Base-by-base conservation (phyloP, 2,113 vertebrate genomes). In the Scopus umbretta region DNA sequence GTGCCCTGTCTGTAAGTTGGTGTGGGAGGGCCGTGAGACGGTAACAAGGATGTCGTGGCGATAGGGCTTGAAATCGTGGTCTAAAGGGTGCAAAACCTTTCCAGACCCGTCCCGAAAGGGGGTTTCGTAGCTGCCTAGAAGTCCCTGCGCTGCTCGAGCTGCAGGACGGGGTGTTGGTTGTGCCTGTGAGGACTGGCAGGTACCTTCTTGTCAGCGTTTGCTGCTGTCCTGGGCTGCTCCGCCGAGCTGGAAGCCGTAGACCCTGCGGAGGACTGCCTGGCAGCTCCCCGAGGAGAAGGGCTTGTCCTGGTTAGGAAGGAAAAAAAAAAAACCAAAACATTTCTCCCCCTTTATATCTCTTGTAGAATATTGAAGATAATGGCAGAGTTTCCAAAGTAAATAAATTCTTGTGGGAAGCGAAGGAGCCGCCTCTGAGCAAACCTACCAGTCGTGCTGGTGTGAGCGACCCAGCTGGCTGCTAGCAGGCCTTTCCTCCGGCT, bases 401-500 rank as follows among this genome's bases (percentile, higher is more conserved):
- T 50, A 91, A 86, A 81, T 89, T 92, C 68, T 81, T 84, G 63
- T 80, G 82, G 53, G 90, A 52, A 13, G 50, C 43, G 42, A 94
- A 95, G 66, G 62, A 92, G 66, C 63, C 2, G 8, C 67, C 91
- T 89, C 59, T 67, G 78, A 81, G 80, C 79, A 40, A 94, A 20
- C 56, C 70, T 70, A 55, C 82, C 56, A 43, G 7, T 70, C 67
- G 82, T 74, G 67, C 94, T 92, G 87, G 80, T 75, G 85, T 71
- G 85, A 93, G 21, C 80, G 49, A 72, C 82, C 83, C 67, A 65
- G 88, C 81, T 90, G 72, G 82, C 76, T 93, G 96, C 81, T 38
- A 49, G 86, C 53, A 70, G 88, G 82, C 26, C 7, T 66, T 90
- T 65, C 66, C 86, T 67, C 71, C 40, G 65, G 47, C 94, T 90